A percentile compares a stretch with the other conserved stretches of the same genome.
Conservation (phyloP, 2,888 invertebrate species). For the Agrotis exclamationis region DNA sequence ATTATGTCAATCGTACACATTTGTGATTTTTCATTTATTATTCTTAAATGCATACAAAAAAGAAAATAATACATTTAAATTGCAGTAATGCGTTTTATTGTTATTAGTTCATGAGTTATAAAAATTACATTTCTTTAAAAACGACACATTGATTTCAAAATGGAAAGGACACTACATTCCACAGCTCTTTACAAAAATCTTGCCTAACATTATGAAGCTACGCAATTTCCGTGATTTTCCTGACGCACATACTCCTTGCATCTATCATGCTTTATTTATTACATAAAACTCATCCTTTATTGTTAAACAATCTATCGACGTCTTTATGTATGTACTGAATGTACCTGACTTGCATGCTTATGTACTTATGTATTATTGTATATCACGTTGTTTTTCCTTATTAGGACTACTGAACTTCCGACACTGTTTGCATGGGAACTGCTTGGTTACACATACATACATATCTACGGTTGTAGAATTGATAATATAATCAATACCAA, state of each 20-base stretch:
- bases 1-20: too few species aligned
- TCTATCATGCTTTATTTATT: slow-evolving; percentile 1
- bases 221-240: slow-evolving; percentile 1
- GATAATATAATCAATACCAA: slow-evolving; percentile 18
- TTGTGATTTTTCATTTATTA: too few species aligned
- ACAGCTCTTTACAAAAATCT: background rate
- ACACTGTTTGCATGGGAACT: slow-evolving; percentile 45
- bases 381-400: slow-evolving; percentile 56
- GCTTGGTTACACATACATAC: too few species aligned
- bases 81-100: too few species aligned
- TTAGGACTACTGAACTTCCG: slow-evolving; percentile 47
- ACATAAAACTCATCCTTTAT: slow-evolving; percentile 23
- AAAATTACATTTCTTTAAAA: too few species aligned
- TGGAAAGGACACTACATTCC: background rate
- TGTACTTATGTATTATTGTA: background rate
- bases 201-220: background rate
- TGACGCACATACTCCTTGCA: background rate
- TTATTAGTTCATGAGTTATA: too few species aligned
- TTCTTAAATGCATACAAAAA: too few species aligned
- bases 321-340: slow-evolving; percentile 30
- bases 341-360: slow-evolving; percentile 46
- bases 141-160: too few species aligned
- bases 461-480: slow-evolving; percentile 25
- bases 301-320: slow-evolving; percentile 20
- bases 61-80: too few species aligned